phyloP scores from a whole-genome alignment of 2,888 invertebrate genomes.

The Scaptomyza caliginosa region DNA sequence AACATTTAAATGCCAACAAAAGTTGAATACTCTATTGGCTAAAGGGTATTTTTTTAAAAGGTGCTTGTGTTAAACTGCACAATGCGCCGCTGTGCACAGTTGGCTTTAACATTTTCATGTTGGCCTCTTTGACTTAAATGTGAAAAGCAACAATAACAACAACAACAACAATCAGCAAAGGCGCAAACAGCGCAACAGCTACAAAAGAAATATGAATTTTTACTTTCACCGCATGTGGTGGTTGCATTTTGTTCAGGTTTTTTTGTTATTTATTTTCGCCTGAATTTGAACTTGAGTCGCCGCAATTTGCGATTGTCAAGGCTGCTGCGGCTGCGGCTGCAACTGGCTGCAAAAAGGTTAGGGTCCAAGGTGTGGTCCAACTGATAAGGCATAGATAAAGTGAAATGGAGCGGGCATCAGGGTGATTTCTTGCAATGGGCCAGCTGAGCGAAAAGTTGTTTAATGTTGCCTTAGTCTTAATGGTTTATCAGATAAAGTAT shows the following conservation, averaged over 20 bases:
- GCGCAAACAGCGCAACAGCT: constrained; percentile 10
- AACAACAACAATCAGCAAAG: constrained; percentile 18
- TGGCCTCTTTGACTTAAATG: constrained; percentile 68
- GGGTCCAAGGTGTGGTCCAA: constrained; percentile 63
- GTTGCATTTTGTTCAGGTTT: constrained; percentile 62
- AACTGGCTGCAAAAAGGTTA: constrained; percentile 71
- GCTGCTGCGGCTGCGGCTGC: constrained; percentile 46
- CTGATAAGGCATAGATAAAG: constrained; percentile 39
- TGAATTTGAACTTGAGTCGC: constrained; percentile 69
- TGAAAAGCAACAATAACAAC: constrained; percentile 22
- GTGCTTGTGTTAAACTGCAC: constrained; percentile 61
- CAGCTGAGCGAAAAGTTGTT: too few relatives aligned
- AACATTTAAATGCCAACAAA: too few relatives aligned
- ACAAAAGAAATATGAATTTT: constrained; percentile 72
- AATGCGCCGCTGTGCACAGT: constrained; percentile 55
- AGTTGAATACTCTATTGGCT: not conserved
- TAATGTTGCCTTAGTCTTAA: too few relatives aligned
- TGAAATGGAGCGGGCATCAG: not conserved
- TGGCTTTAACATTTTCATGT: constrained; percentile 64
- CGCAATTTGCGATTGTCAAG: constrained; percentile 67
- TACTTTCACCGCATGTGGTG: constrained; percentile 82
- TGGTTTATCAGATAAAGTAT: too few relatives aligned
- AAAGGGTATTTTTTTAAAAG: constrained; percentile 47
- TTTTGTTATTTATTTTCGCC: constrained; percentile 48
- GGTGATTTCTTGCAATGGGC: constrained; percentile 20